Conservation (phyloP, 2,113 vertebrate species). For the Atlantisia rogersi region DNA sequence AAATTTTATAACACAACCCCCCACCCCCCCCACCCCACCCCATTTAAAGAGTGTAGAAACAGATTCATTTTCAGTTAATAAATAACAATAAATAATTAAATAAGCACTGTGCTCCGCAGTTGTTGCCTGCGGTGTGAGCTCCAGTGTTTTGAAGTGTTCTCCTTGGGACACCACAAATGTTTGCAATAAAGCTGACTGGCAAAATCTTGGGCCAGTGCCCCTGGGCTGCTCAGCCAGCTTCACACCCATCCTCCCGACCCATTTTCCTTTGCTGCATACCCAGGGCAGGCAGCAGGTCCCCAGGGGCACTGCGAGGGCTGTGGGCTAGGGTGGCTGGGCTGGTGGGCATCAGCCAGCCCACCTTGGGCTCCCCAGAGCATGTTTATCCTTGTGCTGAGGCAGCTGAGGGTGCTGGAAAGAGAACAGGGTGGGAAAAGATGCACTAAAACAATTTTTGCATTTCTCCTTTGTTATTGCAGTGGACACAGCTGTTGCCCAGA, state of each 20-base stretch:
- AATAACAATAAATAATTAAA: slow-evolving; percentile 48
- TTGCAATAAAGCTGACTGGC: slow-evolving; percentile 52
- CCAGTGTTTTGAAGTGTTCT: slow-evolving; percentile 13
- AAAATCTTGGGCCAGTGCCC: slow-evolving; percentile 7
- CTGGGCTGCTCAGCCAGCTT: slow-evolving; percentile 18
- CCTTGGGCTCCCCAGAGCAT: not conserved
- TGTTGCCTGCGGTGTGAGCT: not conserved
- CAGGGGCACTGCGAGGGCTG: not conserved
- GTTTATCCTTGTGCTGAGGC: not conserved
- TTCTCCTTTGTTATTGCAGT: not conserved
- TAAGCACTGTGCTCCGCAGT: not conserved
- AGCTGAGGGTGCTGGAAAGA: not conserved
- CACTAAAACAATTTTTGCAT: not conserved
- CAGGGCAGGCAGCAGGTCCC: not conserved
- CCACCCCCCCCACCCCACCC: not conserved
- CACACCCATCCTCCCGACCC: not conserved
- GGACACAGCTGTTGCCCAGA: not conserved
- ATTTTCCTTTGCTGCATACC: not conserved
- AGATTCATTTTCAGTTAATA: slow-evolving; percentile 52
- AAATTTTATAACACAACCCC: not conserved
- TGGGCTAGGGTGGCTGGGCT: not conserved
- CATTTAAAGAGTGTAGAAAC: slow-evolving; percentile 37
- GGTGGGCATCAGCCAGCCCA: not conserved
- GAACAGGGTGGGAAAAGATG: not conserved
- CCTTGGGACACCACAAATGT: not conserved